Base-by-base conservation (phyloP, 2,888 invertebrate species). In the Ornithoptera priamus region DNA sequence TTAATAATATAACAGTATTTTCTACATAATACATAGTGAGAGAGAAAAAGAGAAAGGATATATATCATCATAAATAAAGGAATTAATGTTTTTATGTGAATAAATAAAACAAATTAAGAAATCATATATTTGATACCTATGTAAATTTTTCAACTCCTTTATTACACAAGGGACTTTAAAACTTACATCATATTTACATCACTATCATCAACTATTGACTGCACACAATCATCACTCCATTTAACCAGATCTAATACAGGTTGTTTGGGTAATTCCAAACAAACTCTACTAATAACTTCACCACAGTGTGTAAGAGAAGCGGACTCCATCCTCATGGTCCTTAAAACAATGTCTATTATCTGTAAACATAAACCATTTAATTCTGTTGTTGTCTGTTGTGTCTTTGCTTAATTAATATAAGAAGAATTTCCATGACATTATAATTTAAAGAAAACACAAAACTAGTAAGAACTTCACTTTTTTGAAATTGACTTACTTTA, bases 131-230 rank as follows among this genome's bases (percentile, higher is more conserved):
- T 10, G 8, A 39, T 8, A 39, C 10, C 8, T 7, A 39, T 10
- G 1, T 7, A 39, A 39, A 10, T 39, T 39, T 39, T 39, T 39
- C 39, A 39, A 30, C 30, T 30, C 10, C 39, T 39, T 10, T 39
- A 39, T 5, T 8, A 39, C 10, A 39, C 8, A 39, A 7, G 39
- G 10, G 7, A 6, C n/a, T 18, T 53, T 61, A 22, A 57, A 61
- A 80, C 89, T 84, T 73, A 91, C 92, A 91, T 88, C 90, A 90
- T 90, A 75, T 91, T 92, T 22, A 87, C 81, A 84, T 93, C 93
- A 73, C 74, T 83, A 71, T 92, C 85, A 50, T 88, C 83, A n/a
- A 90, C 80, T 67, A 93, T 87, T 2, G 89, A 85, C 75, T 93
- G 90, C 0, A 93, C 76, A 66, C 89, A 86, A 24, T 90, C 89